Evolutionary conservation across 2,888 invertebrate genomes (phyloP).

Genomic region (Gisinianus flammeolus): DNA sequence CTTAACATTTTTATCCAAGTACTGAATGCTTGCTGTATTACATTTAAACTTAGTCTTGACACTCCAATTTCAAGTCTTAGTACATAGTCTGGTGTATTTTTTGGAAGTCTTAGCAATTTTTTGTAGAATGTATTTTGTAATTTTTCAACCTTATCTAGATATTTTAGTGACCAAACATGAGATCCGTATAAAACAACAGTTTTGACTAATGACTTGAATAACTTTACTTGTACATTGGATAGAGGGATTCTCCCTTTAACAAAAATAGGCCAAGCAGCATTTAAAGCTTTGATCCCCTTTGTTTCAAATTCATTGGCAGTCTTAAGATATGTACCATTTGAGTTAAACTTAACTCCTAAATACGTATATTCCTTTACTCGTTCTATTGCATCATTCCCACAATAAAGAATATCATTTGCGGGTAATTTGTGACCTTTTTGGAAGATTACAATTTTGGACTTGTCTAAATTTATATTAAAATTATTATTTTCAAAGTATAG

Average conservation of each 20-base stretch:
- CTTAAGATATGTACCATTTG: not conserved
- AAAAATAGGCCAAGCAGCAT: constrained; percentile 8
- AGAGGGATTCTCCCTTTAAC: not conserved
- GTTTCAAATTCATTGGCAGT: not conserved
- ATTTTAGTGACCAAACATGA: not conserved
- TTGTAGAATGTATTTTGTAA: not conserved
- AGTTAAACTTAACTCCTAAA: not conserved
- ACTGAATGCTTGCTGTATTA: not conserved
- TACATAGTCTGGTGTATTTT: not conserved
- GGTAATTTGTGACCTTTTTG: not conserved
- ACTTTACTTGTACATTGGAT: not conserved
- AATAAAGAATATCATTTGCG: not conserved
- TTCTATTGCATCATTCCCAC: not conserved
- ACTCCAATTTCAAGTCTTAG: not conserved
- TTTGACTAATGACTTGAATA: constrained; percentile 1
- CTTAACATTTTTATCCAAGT: not conserved
- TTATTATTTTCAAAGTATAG: constrained; percentile 4
- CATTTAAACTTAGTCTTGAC: not conserved
- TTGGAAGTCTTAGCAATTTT: not conserved
- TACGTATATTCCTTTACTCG: not conserved
- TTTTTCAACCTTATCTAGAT: not conserved
- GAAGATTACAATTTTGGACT: constrained; percentile 9
- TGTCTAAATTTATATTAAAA: constrained; percentile 11
- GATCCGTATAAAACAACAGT: not conserved
- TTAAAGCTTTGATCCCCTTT: not conserved